Evolutionary conservation across 2,888 invertebrate species (phyloP).

Genomic region (Perithous albicinctus): DNA sequence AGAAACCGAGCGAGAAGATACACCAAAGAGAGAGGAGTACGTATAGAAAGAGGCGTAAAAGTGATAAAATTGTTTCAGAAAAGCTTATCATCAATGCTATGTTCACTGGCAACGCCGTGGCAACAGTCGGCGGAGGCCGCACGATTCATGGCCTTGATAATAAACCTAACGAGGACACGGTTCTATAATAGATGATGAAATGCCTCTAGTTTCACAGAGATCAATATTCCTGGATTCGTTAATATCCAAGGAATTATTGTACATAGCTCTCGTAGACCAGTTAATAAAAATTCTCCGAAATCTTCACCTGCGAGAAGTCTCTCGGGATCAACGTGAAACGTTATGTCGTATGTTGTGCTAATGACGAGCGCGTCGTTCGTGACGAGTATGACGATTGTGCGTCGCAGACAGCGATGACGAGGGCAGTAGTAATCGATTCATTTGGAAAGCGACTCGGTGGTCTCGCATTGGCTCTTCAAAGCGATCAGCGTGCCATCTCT

Average conservation of each 20-base stretch:
- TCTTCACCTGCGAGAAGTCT: not conserved
- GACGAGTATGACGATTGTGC: slow-evolving; percentile 55
- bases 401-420: slow-evolving; percentile 50
- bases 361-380: slow-evolving; percentile 25
- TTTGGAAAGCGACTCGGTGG: slow-evolving; percentile 26
- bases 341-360: too few species aligned
- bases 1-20: slow-evolving; percentile 20
- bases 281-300: not conserved
- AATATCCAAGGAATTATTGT: not conserved
- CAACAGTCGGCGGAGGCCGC: not conserved
- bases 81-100: slow-evolving; percentile 16
- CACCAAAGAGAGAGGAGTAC: not conserved
- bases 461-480: slow-evolving; percentile 1
- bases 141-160: slow-evolving; percentile 56
- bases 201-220: slow-evolving; percentile 10
- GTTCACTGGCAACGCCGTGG: not conserved
- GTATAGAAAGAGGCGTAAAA: not conserved
- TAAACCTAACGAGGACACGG: slow-evolving; percentile 52
- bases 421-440: slow-evolving; percentile 62
- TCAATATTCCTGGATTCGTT: slow-evolving; percentile 35
- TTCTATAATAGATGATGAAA: slow-evolving; percentile 27
- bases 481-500: slow-evolving; percentile 30
- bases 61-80: slow-evolving; percentile 32
- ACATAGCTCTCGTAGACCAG: not conserved
- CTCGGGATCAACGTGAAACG: not conserved